Evolutionary conservation across 2,113 vertebrate genomes (phyloP), one percentile per base, ranked within the genome.

Genomic region (Zeus faber): DNA sequence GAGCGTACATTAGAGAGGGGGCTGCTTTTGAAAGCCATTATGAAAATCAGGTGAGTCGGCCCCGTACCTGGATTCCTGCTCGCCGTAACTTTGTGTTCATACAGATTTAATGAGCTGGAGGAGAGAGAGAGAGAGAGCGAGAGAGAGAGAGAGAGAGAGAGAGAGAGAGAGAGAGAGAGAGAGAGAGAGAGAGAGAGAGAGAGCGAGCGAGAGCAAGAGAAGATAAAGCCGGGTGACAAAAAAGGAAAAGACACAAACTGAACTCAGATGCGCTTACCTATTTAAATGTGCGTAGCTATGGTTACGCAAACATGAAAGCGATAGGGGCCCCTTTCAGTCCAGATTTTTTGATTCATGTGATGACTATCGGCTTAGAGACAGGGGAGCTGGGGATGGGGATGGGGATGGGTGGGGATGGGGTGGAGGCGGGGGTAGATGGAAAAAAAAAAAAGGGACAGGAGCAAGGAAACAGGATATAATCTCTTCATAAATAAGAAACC

Each of bases 231-330:
- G n/a, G n/a, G n/a, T n/a, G n/a, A n/a, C n/a, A n/a, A n/a, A n/a
- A n/a, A n/a, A n/a, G n/a, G n/a, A n/a, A n/a, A n/a, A n/a, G n/a
- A n/a, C n/a, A n/a, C n/a, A n/a, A n/a, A n/a, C n/a, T n/a, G 72
- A 77, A 72, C 81, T 81, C 72, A 64, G 79, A 84, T 79, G 69
- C 56, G 76, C 71, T 86, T 84, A 88, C 84, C 79, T 86, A 77
- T 89, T 87, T 75, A 82, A 85, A 85, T 74, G 67, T 78, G 72
- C 24, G 86, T 89, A 79, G 62, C 87, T 82, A 88, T 89, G 87
- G 87, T 86, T 81, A 87, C 87, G 18, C 80, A 85, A 85, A 90
- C 82, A 87, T 88, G 84, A 88, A 88, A 87, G 87, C 80, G 65
- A 59, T 54, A 48, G 52, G 45, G 40, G 61, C 72, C 70, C 67